A percentile compares a stretch with the other conserved stretches of the same genome.
Evolutionary conservation across 1,140 invertebrate species (phyloP).

Genomic region (Rhopalosiphum padi): DNA sequence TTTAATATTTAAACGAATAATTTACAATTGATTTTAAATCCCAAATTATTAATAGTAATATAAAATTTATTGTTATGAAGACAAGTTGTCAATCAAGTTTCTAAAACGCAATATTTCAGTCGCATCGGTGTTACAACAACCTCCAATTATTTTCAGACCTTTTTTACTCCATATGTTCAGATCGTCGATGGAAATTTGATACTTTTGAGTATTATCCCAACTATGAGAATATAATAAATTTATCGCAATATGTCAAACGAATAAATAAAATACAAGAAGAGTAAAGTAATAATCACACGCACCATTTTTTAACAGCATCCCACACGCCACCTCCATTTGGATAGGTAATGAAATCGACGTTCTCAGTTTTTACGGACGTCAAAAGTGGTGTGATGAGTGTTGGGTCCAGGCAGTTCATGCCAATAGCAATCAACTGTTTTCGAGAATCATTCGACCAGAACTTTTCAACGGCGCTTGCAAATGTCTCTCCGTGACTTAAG

Average conservation of each 20-base stretch:
- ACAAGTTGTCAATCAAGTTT: background rate
- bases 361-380: conserved; percentile 64
- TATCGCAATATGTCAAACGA: background rate
- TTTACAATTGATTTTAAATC: background rate
- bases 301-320: conserved; percentile 58
- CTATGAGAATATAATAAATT: background rate
- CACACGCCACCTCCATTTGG: conserved; percentile 74
- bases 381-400: conserved; percentile 69
- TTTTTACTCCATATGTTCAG: conserved; percentile 2
- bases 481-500: conserved; percentile 78
- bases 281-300: conserved; percentile 12
- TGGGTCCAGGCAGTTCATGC: conserved; percentile 85
- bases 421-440: conserved; percentile 78
- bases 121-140: conserved; percentile 19
- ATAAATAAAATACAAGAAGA: background rate
- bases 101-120: conserved; percentile 16
- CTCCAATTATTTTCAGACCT: conserved; percentile 45
- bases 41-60: background rate
- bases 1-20: background rate
- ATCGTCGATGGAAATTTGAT: conserved; percentile 4
- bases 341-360: conserved; percentile 73
- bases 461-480: conserved; percentile 69
- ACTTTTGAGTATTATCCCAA: conserved; percentile 8
- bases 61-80: background rate
- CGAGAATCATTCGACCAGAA: conserved; percentile 71